Base-by-base conservation (phyloP, 2,888 invertebrate genomes). In the Melanostoma mellinum region DNA sequence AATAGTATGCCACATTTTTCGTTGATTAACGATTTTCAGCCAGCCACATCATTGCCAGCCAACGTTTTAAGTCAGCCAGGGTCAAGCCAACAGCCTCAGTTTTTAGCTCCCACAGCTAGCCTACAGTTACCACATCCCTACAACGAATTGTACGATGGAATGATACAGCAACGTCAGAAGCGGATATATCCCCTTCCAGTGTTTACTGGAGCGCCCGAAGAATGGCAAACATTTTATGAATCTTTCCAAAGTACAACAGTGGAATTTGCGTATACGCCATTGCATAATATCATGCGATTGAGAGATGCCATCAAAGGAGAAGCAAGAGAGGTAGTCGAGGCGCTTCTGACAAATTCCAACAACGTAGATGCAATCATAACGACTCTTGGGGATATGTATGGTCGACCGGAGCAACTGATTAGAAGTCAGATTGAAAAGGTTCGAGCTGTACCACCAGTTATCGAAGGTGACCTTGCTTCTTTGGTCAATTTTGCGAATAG, bases 401-500 rank as follows among this genome's bases (percentile, higher is more conserved):
- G 20, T 35, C n/a, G 2, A 55, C 10, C 6, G 8, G 80, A 75
- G 35, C 71, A 58, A 0, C 40, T 81, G 8, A 33, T 71, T 6
- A 20, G 20, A 20, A 20, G 44, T 65, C 4, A 71, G 52, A 20
- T 20, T 20, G 20, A 20, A 20, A 20, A 20, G 20, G 20, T 33
- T 67, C 81, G 2, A 42, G 38, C 9, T 53, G 75, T 72, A 8
- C 35, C n/a, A 10, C 42, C 67, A 2, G n/a, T 74, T 10, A 10
- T 33, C 0, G 77, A 71, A 36, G 52, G 61, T 20, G 20, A 20
- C 20, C 20, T 20, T 20, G 20, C 20, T 20, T 20, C 20, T 20
- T 20, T 20, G 20, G 20, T 20, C 20, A 20, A 20, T 20, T 78
- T 82, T 10, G 76, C 79, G 2, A 80, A 73, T 20, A 79, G 56